Percentiles rank a stretch among this genome's conserved stretches.
Evolutionary conservation across 2,113 vertebrate genomes (phyloP).

Genomic region (Nothobranchius kuhntae): DNA sequence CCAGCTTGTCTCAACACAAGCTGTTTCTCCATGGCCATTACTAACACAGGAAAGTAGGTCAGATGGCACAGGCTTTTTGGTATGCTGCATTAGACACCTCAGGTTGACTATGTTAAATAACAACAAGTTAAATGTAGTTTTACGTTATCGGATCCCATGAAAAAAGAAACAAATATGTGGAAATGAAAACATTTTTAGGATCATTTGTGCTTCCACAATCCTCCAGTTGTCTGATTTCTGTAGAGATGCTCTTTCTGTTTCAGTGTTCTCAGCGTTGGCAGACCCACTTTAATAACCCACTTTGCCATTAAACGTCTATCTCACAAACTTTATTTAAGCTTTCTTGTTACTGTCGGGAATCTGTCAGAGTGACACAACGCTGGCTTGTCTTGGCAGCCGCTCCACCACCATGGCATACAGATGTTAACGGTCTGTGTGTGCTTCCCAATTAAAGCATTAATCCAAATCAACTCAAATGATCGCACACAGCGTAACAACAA

Average conservation of each 20-base stretch:
- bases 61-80: no score
- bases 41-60: no score
- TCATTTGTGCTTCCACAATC: conserved; percentile 9
- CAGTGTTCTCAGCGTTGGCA: conserved; percentile 42
- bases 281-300: conserved; percentile 54
- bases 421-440: conserved; percentile 77
- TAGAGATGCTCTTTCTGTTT: not conserved
- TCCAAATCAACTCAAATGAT: conserved; percentile 82
- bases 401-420: conserved; percentile 75
- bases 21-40: no score
- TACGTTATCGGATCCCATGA: no score
- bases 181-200: no score
- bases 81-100: no score
- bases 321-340: conserved; percentile 44
- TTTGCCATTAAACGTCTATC: conserved; percentile 54
- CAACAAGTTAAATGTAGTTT: no score
- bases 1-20: no score
- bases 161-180: no score
- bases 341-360: conserved; percentile 67
- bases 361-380: conserved; percentile 67
- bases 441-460: conserved; percentile 85
- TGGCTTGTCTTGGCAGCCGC: conserved; percentile 78
- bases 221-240: conserved; percentile 29
- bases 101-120: no score
- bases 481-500: conserved; percentile 64